Evolutionary conservation across 1,140 invertebrate genomes (phyloP), one percentile per base, ranked within the genome.

Genomic region (Pomacea maculata): DNA sequence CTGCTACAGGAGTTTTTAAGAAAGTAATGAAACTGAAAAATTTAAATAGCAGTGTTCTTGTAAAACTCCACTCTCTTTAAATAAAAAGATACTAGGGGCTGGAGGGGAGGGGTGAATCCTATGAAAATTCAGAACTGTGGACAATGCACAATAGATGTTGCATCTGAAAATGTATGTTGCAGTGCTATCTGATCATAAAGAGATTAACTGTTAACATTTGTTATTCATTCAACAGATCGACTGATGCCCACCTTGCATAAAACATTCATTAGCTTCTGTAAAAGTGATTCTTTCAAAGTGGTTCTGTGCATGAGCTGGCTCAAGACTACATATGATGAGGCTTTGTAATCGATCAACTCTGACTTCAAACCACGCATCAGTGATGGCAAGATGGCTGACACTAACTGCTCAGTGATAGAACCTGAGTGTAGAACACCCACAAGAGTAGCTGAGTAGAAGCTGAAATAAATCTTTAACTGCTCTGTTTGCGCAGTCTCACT

Each of bases 391-490:
- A 97, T 91, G 29, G 94, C 92, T 79, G 93, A 93, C 2, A 97
- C 89, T 78, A 96, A 93, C 71, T 93, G 88, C 86, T 97, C 96
- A 0, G 92, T 93, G 2, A 96, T 88, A 25, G 87, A 85, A 34
- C 92, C 86, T 0, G 88, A 88, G 83, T 95, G 93, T 57, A 96
- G 90, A 29, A 94, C 93, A 7, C 95, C 95, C 75, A 95, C 92
- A 7, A 95, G 89, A 5, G 94, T 93, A 5, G 94, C 94, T 78
- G 95, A 94, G 87, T 95, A 96, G 90, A 97, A 97, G 8, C 95
- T 94, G 86, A 96, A 94, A 14, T 95, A 91, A 2, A 94, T 94
- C 74, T 94, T 94, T 17, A 96, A 89, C 29, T 85, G 85, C 11
- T 80, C 19, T 19, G 83, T 61, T 70, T 64, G 71, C 14, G 55